These are phyloP conservation scores for Serrognathus titanus DNA, from an alignment of 2,888 invertebrate species.

Conservation along the genomic window DNA sequence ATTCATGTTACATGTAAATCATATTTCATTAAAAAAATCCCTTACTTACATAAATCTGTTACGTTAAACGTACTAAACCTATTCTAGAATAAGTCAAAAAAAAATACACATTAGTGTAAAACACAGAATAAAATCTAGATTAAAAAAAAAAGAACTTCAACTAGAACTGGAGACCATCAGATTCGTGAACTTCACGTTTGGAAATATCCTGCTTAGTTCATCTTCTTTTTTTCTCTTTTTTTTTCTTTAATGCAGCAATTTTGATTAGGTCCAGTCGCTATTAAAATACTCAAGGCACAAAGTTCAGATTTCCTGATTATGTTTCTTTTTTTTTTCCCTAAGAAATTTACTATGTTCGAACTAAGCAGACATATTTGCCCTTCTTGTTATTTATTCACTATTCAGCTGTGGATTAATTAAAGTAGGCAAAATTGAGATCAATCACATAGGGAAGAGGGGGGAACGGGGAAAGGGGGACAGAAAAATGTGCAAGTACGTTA, in stretches of 20 bases:
- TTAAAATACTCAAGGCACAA: conserved; percentile 44
- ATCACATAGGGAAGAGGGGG: conserved; percentile 1
- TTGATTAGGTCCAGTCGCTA: conserved; percentile 21
- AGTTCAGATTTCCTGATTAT: conserved; percentile 26
- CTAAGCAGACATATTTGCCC: conserved; percentile 13
- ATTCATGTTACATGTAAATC: conserved; percentile 29
- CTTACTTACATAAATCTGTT: conserved; percentile 31
- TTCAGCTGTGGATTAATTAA: not conserved
- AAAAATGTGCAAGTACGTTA: not conserved
- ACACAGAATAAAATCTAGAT: conserved; percentile 26
- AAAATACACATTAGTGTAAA: conserved; percentile 35
- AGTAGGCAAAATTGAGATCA: conserved; percentile 11
- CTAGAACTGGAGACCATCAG: conserved; percentile 26
- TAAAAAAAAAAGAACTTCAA: conserved; percentile 17
- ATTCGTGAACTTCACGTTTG: conserved; percentile 13
- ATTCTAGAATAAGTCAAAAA: conserved; percentile 27
- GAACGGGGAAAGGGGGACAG: not conserved
- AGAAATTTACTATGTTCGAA: conserved; percentile 10
- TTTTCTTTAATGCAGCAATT: conserved; percentile 9
- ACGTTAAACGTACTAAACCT: conserved; percentile 35
- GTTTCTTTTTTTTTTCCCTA: conserved; percentile 7
- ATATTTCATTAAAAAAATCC: conserved; percentile 34
- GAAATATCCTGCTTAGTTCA: conserved; percentile 27
- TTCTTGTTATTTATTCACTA: not conserved
- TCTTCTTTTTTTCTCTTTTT: conserved; percentile 4